These are phyloP conservation scores for Antechinus flavipes DNA, from an alignment of 2,113 vertebrate species.

Conservation along the genomic window DNA sequence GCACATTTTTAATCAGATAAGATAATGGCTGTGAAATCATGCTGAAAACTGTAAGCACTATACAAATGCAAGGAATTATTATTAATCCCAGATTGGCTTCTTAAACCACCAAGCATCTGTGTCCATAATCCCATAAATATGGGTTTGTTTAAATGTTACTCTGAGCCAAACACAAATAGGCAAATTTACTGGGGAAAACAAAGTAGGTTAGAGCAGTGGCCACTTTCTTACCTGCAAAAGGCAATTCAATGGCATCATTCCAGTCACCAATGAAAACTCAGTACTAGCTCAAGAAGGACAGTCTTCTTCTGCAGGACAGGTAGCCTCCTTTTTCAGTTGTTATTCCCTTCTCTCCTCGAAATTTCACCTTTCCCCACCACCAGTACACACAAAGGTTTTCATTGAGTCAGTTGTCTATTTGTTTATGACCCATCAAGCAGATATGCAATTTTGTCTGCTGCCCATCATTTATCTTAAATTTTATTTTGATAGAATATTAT, in stretches of 20 bases:
- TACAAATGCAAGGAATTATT: not conserved
- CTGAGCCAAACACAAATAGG: not conserved
- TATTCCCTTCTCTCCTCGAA: not conserved
- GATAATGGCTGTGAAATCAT: not conserved
- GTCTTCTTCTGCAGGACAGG: not conserved
- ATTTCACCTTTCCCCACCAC: not conserved
- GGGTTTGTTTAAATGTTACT: not conserved
- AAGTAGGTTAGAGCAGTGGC: not conserved
- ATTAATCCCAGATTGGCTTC: not conserved
- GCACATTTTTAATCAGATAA: not conserved
- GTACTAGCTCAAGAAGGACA: not conserved
- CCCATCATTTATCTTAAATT: not conserved
- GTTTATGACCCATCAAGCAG: not conserved
- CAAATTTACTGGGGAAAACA: not conserved
- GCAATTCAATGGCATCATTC: not conserved
- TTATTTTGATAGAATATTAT: too few species aligned
- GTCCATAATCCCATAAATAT: not conserved
- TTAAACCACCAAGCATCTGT: not conserved
- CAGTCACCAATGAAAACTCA: not conserved
- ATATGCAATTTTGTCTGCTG: not conserved
- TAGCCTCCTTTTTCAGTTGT: not conserved
- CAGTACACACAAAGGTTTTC: not conserved
- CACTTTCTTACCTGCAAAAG: not conserved
- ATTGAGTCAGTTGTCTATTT: not conserved
- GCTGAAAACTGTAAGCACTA: not conserved